Evolutionary conservation across 2,797 vertebrate species (phyloP).

Genomic region (Acanthurus leucopareius): DNA sequence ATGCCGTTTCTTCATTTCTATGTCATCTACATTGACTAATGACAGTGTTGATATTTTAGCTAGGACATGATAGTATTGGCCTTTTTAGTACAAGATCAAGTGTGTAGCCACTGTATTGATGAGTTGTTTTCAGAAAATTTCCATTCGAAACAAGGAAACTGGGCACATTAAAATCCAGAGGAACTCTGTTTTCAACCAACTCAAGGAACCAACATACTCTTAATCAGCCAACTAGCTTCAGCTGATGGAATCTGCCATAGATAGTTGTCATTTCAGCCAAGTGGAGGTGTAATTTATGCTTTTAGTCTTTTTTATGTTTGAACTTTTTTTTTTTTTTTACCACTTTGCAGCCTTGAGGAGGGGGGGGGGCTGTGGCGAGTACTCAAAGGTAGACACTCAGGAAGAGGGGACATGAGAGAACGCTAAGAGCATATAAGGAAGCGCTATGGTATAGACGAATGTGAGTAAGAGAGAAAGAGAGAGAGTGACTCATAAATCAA

Average conservation of each 20-base stretch:
- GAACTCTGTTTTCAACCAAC: neutral
- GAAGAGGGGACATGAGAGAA: conserved; percentile 24
- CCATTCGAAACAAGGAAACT: neutral
- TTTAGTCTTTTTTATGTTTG: neutral
- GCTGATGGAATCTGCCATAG: neutral
- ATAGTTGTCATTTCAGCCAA: no score
- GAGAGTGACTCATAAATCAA: conserved; percentile 85
- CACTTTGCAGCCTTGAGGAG: conserved; percentile 9
- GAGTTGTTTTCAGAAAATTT: neutral
- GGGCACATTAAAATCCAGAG: neutral
- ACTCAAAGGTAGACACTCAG: conserved; percentile 13
- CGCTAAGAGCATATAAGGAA: conserved; percentile 55
- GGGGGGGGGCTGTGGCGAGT: conserved; percentile 1
- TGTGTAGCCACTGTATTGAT: neutral
- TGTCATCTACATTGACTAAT: neutral
- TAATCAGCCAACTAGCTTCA: neutral
- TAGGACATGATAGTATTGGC: neutral
- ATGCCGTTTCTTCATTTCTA: no score
- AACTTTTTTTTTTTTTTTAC: conserved; percentile 15
- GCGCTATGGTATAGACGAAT: conserved; percentile 37
- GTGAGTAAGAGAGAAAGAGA: conserved; percentile 37
- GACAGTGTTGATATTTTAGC: neutral
- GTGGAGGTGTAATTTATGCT: neutral
- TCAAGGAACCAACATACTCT: neutral
- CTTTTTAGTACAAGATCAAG: neutral